Evolutionary conservation across 2,888 invertebrate species (phyloP).

Genomic region (Seladonia tumulorum): DNA sequence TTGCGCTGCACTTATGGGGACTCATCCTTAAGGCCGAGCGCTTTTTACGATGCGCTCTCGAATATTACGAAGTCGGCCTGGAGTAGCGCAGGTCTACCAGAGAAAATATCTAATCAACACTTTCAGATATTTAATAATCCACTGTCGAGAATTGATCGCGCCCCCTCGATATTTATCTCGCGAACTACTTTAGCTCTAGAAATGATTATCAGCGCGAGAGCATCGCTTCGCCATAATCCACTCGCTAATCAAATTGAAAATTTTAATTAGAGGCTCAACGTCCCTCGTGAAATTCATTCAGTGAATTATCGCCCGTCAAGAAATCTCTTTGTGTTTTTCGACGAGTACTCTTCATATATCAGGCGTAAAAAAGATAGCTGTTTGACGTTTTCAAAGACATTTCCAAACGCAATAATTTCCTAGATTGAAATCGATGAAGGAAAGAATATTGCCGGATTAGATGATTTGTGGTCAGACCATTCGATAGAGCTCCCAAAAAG

Average conservation of each 20-base stretch:
- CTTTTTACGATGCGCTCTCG: conserved; percentile 42
- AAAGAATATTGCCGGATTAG: too few relatives aligned
- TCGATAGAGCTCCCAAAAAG: too few relatives aligned
- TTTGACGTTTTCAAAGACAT: not conserved
- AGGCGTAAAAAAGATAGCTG: not conserved
- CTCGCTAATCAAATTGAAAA: not conserved
- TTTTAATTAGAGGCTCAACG: not conserved
- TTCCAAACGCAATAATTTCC: not conserved
- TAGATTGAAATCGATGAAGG: too few relatives aligned
- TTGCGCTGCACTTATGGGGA: not conserved
- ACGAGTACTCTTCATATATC: not conserved
- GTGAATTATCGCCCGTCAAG: not conserved
- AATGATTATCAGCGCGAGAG: not conserved
- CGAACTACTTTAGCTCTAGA: not conserved
- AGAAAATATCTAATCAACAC: not conserved
- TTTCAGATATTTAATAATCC: conserved; percentile 2
- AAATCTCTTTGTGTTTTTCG: not conserved
- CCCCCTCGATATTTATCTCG: not conserved
- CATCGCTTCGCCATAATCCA: not conserved
- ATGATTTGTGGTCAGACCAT: too few relatives aligned
- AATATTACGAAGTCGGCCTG: not conserved
- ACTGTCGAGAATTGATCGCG: too few relatives aligned
- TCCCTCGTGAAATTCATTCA: not conserved
- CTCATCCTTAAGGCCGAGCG: not conserved
- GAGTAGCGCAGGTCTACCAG: too few relatives aligned